Evolutionary conservation across 2,888 invertebrate genomes (phyloP).

Genomic region (Xestobium rufovillosum): DNA sequence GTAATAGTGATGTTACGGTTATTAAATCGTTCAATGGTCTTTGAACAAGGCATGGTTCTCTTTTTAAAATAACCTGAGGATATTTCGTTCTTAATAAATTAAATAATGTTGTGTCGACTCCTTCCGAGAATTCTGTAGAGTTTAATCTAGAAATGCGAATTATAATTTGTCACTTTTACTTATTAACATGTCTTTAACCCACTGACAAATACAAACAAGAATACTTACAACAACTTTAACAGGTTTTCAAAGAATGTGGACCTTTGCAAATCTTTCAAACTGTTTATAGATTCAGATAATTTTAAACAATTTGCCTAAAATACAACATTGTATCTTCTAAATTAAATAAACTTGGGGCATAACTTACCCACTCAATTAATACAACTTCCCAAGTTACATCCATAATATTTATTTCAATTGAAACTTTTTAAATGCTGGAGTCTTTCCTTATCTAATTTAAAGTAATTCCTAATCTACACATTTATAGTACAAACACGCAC

Average conservation of each 20-base stretch:
- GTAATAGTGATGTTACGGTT: slow-evolving; percentile 33
- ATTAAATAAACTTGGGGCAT: slow-evolving; percentile 3
- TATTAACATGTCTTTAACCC: neutral
- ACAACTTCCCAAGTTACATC: slow-evolving; percentile 34
- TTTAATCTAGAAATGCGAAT: neutral
- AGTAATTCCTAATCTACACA: no score
- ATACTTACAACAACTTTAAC: slow-evolving; percentile 34
- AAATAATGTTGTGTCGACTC: neutral
- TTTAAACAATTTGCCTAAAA: slow-evolving; percentile 39
- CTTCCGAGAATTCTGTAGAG: neutral
- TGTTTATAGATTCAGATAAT: slow-evolving; percentile 26
- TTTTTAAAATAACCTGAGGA: neutral
- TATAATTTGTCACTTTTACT: slow-evolving; percentile 1
- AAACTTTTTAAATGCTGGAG: no score
- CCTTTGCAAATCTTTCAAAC: slow-evolving; percentile 30
- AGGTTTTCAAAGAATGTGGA: slow-evolving; percentile 35
- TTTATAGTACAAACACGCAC: no score
- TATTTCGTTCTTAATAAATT: neutral
- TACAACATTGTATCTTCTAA: slow-evolving; percentile 5
- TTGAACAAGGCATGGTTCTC: slow-evolving; percentile 27
- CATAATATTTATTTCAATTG: no score
- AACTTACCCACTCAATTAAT: slow-evolving; percentile 34
- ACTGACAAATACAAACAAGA: no score
- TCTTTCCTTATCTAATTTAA: no score
- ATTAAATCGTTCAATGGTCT: slow-evolving; percentile 26